Evolutionary conservation across 2,797 vertebrate species (phyloP).

Genomic region (Aotus griseimembra): DNA sequence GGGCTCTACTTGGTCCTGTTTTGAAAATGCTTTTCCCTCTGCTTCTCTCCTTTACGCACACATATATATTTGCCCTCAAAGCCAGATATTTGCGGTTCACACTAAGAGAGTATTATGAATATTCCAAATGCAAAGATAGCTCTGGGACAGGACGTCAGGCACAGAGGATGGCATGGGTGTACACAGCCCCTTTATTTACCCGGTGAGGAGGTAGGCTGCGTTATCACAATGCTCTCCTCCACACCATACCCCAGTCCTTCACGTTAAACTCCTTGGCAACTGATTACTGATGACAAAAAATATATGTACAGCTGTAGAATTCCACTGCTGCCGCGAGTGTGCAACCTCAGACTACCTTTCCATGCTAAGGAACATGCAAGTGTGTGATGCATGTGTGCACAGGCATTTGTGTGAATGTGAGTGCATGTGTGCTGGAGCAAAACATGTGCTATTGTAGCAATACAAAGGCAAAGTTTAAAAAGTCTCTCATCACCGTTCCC

Average conservation of each 20-base stretch:
- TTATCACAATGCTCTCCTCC: constrained; percentile 67
- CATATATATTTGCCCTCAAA: constrained; percentile 74
- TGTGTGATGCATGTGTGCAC: constrained; percentile 39
- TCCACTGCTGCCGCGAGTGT: not conserved
- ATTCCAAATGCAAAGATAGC: constrained; percentile 80
- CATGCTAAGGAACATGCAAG: constrained; percentile 59
- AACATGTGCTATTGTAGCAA: constrained; percentile 57
- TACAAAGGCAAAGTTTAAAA: constrained; percentile 77
- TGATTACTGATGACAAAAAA: constrained; percentile 79
- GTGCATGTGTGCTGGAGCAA: not conserved
- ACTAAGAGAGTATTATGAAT: constrained; percentile 80
- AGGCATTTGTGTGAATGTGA: not conserved
- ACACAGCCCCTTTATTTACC: constrained; percentile 76
- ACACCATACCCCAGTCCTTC: constrained; percentile 48
- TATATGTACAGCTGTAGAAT: constrained; percentile 53
- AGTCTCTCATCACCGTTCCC: constrained; percentile 20
- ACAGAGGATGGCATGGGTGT: constrained; percentile 65
- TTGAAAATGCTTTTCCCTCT: not conserved
- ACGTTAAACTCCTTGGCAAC: constrained; percentile 72
- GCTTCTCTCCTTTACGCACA: constrained; percentile 47
- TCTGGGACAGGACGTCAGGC: constrained; percentile 60
- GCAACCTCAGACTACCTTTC: constrained; percentile 56
- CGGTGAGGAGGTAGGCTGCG: constrained; percentile 64
- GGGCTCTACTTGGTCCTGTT: constrained; percentile 70
- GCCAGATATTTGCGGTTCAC: constrained; percentile 66